These are phyloP conservation scores for Mionectes macconnelli DNA, from an alignment of 2,113 vertebrate species.

Conservation along the genomic window DNA sequence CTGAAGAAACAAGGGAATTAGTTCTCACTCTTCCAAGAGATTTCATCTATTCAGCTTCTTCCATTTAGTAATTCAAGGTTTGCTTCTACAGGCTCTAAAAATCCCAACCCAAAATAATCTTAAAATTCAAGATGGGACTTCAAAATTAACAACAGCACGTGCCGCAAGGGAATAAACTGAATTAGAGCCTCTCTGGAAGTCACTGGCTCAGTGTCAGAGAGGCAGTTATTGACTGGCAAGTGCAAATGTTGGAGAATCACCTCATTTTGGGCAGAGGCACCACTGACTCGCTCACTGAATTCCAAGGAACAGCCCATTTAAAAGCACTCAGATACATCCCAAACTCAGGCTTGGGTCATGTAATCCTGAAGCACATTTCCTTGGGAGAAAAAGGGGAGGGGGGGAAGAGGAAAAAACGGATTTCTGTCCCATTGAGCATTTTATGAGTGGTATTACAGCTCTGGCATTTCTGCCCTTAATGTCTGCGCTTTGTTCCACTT, in stretches of 20 bases:
- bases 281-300: neutral
- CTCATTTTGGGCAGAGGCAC: neutral
- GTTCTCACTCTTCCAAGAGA: neutral
- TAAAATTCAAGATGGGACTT: neutral
- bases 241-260: neutral
- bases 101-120: neutral
- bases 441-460: neutral
- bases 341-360: rapidly evolving
- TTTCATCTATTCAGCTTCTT: neutral
- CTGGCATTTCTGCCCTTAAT: neutral
- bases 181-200: neutral
- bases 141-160: neutral
- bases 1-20: neutral
- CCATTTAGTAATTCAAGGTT: neutral
- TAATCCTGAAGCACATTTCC: neutral
- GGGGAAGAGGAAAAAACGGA: rapidly evolving
- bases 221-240: neutral
- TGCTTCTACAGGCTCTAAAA: neutral
- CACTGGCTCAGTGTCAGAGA: neutral
- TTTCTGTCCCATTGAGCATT: neutral
- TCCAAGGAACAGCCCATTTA: neutral
- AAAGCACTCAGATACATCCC: neutral
- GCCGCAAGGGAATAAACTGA: neutral
- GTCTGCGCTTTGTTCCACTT: neutral
- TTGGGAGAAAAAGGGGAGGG: rapidly evolving